Evolutionary conservation across 2,113 vertebrate genomes (phyloP), one percentile per base, ranked within the genome.

Genomic region (Herpetotheres cachinnans): DNA sequence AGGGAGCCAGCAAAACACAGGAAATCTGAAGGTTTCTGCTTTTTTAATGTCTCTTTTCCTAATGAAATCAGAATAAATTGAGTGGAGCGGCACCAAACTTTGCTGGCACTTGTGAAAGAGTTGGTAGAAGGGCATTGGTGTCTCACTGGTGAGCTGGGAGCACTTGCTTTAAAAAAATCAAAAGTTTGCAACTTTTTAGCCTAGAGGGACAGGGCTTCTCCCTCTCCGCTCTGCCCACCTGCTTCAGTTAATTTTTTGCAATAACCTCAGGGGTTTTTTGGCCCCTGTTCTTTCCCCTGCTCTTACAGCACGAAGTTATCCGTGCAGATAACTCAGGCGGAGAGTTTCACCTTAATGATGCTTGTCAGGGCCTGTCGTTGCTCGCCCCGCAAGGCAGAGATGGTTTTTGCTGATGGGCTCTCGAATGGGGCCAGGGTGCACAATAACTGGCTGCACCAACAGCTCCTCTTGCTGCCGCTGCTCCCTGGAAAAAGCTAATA

Each of bases 1-100:
- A 96, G 96, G 95, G 95, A 97, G 96, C 92, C 93, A 97, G 88
- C 93, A 95, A 97, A 97, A 76, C 96, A 95, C 44, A 93, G 89
- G 85, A 96, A 91, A 95, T 77, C 49, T 10, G 84, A 92, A 55
- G 38, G 27, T 86, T 97, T 95, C 82, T 3, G 12, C 74, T 59
- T 84, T 82, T 96, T 70, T 66, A 76, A 66, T 69, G 46, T 63
- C 55, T 80, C 54, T 86, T 61, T 94, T 92, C 38, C 66, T 95
- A 80, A 96, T 91, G 74, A 94, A 93, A 82, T 86, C 40, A 58
- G 84, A 80, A 59, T 59, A 77, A 88, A 88, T 81, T 46, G 81
- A 89, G 84, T 7, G 0, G 40, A 90, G 81, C 4, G 7, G 42
- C 76, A 59, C 50, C 8, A 46, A 70, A 88, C 90, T 80, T 92